Evolutionary conservation across 2,797 vertebrate genomes (phyloP), one percentile per base, ranked within the genome.

Genomic region (Aratinga solstitialis): DNA sequence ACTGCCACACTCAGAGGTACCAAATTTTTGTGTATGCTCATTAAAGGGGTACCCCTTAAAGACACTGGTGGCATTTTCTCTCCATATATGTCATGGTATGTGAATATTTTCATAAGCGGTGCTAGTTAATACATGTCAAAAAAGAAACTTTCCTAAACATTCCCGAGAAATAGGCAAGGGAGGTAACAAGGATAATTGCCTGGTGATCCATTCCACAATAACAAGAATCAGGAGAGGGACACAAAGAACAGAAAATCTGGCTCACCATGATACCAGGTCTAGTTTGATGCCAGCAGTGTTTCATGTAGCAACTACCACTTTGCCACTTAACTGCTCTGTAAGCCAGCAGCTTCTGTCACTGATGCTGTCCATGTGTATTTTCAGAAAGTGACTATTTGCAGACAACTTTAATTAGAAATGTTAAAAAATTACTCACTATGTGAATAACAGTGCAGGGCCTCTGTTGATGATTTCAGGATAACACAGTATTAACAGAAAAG

Each of bases 21-120:
- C 32, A 40, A 9, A 29, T 7, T 59, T 30, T 21, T 10, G 3
- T 7, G 14, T 13, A 2, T 3, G 8, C 0, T 75, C 36, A 4
- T 32, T 18, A 51, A 11, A 45, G 14, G 6, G 72, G 16, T 10
- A 7, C 7, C 15, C 21, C 43, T 53, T 17, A 7, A 2, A 36
- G 38, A 8, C 22, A 20, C 47, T 67, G 50, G 5, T 40, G 47
- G 11, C 32, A 47, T 71, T 66, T 73, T 29, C 23, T 26, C 36
- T 69, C 13, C 9, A 2, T 0, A 3, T 15, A 16, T 15, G 13
- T 16, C 58, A 34, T 2, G 9, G 20, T 14, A 36, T 0, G 2
- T 10, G 32, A 32, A 1, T n/a, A 32, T 42, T 68, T 65, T 47
- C 54, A 38, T 9, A 24, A 71, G 2, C 9, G 53, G 10, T 15